Base-by-base conservation (phyloP, 2,888 invertebrate species). In the Yponomeuta plumbellus region DNA sequence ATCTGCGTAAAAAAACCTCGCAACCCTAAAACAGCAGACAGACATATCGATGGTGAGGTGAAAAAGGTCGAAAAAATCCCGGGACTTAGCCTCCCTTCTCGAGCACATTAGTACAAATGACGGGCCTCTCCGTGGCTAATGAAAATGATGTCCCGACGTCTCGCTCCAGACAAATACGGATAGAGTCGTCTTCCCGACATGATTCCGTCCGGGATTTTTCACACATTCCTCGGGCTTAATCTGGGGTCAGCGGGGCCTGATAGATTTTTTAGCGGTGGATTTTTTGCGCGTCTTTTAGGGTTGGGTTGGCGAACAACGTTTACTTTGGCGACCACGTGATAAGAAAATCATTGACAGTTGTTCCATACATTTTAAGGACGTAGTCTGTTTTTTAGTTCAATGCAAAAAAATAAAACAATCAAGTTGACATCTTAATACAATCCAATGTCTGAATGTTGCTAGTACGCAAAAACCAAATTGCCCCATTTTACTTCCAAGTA, bases 61-160 rank as follows among this genome's bases (percentile, higher is more conserved):
- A 59, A 23, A 59, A 59, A 59, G 59, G 59, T 59, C 59, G 17
- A 62, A 62, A 62, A 62, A 52, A n/a, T 39, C 62, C 62, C 39
- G 63, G 20, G 56, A 56, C 57, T 26, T 23, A 57, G 26, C 65
- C 65, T 34, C 52, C 56, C 64, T 56, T 17, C 57, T 56, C 22
- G 65, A 56, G 6, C 21, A 66, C 66, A 66, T 66, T 66, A 61
- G 66, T 66, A 66, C 61, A 66, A 66, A 66, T 61, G 66, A 23
- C 26, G 44, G 13, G 23, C 21, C 44, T 52, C 61, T 34, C 11
- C 44, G 52, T 13, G 61, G 66, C 61, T 66, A 66, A 66, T 66
- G 66, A 66, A 66, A 66, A 61, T 66, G 66, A 66, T 66, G 66
- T 66, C 61, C 61, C 52, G 10, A 61, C 66, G 59, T 66, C 66